A percentile compares a stretch with the other conserved stretches of the same genome.
These are phyloP conservation scores for Hypothenemus hampei DNA, from an alignment of 1,140 invertebrate species.

Conservation along the genomic window DNA sequence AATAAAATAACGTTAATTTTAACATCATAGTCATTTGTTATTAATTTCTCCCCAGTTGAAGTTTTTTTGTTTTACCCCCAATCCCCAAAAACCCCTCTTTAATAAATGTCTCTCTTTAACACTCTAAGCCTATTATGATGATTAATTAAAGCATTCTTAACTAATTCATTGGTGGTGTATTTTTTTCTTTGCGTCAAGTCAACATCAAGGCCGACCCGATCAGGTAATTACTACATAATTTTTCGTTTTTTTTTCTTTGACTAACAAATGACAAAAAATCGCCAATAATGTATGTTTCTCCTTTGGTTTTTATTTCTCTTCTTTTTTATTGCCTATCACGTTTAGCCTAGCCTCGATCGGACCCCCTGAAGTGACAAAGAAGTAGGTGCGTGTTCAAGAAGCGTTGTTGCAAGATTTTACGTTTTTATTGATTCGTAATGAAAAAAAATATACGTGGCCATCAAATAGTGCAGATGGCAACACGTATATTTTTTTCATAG, in stretches of 20 bases:
- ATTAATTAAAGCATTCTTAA: too few species aligned
- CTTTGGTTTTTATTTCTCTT: constrained; percentile 33
- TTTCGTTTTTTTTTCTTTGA: constrained; percentile 26
- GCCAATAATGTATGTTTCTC: too few species aligned
- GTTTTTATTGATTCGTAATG: neutral
- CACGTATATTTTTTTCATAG: too few species aligned
- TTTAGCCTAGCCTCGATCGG: constrained; percentile 37
- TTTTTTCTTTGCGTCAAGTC: too few species aligned
- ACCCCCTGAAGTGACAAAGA: constrained; percentile 36
- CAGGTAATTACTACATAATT: constrained; percentile 37
- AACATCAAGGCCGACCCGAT: constrained; percentile 37
- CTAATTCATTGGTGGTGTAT: constrained; percentile 42
- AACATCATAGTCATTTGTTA: too few species aligned
- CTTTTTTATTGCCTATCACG: constrained; percentile 39
- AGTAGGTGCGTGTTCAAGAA: constrained; percentile 40
- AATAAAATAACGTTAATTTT: too few species aligned
- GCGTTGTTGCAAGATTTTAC: constrained; percentile 8
- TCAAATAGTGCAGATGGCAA: neutral
- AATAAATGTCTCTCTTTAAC: too few species aligned
- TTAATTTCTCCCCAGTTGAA: too few species aligned
- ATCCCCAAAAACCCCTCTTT: too few species aligned
- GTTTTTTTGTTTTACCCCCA: too few species aligned
- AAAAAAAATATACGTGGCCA: neutral
- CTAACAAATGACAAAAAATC: too few species aligned
- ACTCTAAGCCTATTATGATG: too few species aligned